A percentile compares a stretch with the other conserved stretches of the same genome.
Conservation (phyloP, 2,113 vertebrate genomes). For the Seriola aureovittata region DNA sequence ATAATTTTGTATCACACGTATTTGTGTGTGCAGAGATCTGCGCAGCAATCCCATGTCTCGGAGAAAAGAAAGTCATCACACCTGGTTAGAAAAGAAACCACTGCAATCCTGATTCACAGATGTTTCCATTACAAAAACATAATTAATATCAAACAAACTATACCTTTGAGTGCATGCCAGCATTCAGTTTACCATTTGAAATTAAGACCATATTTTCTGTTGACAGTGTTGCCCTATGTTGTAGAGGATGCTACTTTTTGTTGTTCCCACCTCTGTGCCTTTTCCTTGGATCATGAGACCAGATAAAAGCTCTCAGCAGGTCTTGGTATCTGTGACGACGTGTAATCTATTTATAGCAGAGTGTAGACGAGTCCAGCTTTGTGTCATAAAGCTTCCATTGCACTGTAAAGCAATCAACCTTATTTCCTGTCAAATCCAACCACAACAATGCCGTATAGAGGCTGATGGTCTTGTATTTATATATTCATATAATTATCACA, state of each 20-base stretch:
- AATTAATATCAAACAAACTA: slow-evolving; percentile 6
- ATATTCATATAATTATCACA: neutral
- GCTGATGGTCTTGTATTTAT: slow-evolving; percentile 12
- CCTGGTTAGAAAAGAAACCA: slow-evolving; percentile 1
- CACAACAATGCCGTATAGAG: neutral
- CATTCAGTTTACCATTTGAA: neutral
- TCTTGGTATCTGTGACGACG: neutral
- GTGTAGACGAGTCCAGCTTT: neutral
- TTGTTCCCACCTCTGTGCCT: neutral
- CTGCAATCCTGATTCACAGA: neutral
- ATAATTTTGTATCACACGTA: slow-evolving; percentile 33
- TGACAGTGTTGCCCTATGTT: neutral
- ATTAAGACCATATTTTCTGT: neutral
- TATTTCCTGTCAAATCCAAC: neutral
- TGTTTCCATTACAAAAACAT: slow-evolving; percentile 11
- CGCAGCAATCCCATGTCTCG: neutral
- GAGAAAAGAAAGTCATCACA: slow-evolving; percentile 3
- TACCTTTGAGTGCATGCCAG: neutral
- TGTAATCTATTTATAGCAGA: neutral
- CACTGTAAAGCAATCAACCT: neutral
- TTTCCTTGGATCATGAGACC: neutral
- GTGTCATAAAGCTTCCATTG: neutral
- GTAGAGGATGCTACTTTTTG: neutral
- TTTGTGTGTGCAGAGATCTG: slow-evolving; percentile 20
- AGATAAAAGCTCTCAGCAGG: neutral